These are phyloP conservation scores for Arremon aurantiirostris DNA, from an alignment of 2,797 vertebrate species.

Conservation along the genomic window DNA sequence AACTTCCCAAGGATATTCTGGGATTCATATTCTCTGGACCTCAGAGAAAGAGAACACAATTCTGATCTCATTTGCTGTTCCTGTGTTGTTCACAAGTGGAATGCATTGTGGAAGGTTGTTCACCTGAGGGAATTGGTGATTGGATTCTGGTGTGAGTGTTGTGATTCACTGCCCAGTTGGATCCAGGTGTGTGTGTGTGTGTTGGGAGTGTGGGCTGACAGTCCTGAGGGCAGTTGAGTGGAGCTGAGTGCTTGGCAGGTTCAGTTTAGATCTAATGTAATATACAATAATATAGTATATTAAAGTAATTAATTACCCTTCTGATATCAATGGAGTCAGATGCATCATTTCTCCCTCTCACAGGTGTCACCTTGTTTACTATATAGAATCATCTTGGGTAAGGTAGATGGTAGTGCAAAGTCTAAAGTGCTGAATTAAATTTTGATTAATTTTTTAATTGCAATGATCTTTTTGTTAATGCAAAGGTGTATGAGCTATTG, in stretches of 20 bases:
- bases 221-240: too few species aligned
- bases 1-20: not conserved
- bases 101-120: not conserved
- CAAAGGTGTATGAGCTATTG: not conserved
- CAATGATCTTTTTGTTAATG: conserved; percentile 7
- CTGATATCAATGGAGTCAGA: not conserved
- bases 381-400: not conserved
- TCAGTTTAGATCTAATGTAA: not conserved
- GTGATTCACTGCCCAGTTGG: not conserved
- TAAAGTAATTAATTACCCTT: not conserved
- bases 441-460: conserved; percentile 28
- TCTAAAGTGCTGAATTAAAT: conserved; percentile 5
- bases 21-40: not conserved
- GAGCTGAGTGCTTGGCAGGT: too few species aligned
- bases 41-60: not conserved
- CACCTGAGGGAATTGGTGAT: not conserved
- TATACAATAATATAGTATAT: not conserved
- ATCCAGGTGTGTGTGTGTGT: not conserved
- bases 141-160: not conserved
- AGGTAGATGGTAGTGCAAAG: not conserved
- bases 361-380: too few species aligned
- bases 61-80: not conserved
- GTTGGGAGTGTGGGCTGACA: too few species aligned
- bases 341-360: too few species aligned
- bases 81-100: not conserved